These are phyloP conservation scores for Alviniconcha marisindica DNA, from an alignment of 1,140 invertebrate genomes.

Conservation along the genomic window DNA sequence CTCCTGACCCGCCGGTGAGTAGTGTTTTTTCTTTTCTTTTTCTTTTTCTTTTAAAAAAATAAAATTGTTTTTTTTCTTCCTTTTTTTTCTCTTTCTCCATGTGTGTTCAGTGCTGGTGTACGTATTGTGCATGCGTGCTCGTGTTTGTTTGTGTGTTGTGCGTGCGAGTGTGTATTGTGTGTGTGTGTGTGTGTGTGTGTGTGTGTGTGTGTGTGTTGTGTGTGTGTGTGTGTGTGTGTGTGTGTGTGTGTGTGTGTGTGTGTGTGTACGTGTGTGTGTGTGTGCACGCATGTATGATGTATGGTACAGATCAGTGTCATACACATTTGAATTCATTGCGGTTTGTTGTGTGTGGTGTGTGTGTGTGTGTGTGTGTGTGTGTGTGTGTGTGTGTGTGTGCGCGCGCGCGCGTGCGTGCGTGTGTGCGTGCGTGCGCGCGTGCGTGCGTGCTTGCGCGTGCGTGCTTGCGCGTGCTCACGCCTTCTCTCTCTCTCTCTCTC, in stretches of 20 bases:
- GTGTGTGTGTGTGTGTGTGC: neutral
- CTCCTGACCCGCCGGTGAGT: neutral
- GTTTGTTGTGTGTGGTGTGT: conserved; percentile 15
- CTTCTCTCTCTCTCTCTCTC: no score
- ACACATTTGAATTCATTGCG: neutral
- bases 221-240: neutral
- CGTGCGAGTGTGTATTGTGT: neutral
- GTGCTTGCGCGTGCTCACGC: no score
- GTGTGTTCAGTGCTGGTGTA: neutral
- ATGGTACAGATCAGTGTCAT: neutral
- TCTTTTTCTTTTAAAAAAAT: no score
- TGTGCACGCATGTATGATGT: neutral
- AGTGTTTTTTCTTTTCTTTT: neutral
- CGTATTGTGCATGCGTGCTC: no score
- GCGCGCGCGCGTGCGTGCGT: neutral
- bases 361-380: neutral
- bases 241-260: neutral
- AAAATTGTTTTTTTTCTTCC: neutral
- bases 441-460: no score
- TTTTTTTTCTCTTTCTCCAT: neutral
- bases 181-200: neutral
- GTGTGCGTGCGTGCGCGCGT: neutral
- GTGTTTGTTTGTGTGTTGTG: no score
- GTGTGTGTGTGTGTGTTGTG: neutral
- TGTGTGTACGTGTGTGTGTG: neutral